Evolutionary conservation across 2,797 vertebrate species (phyloP), one percentile per base, ranked within the genome.

Genomic region (Tarsius wallacei): DNA sequence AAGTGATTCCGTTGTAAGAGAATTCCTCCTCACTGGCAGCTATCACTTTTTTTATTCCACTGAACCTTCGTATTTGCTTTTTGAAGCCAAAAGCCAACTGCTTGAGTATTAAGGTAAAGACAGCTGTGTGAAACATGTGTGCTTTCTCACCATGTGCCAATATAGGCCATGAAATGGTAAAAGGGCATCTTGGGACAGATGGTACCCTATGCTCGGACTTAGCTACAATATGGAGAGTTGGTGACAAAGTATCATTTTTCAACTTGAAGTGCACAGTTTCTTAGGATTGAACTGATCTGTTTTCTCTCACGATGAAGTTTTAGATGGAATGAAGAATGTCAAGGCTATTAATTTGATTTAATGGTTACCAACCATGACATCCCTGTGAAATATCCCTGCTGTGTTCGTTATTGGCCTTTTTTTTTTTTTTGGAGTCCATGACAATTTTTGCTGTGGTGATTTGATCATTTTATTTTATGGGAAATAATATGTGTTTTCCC

Each of bases 101-200:
- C 91, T 96, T 96, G 90, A 84, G 51, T 61, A 81, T 49, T 53
- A 97, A 97, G 78, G 91, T 64, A 97, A 90, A 87, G 82, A 96
- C 42, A 96, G 74, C 84, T 93, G n/a, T 93, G 78, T 88, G 28
- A 89, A 96, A 91, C 36, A 83, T n/a, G 70, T 90, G 8, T 49
- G 16, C 73, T 78, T 91, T 93, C 36, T 91, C n/a, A 22, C 33
- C 51, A 5, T 92, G 87, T 96, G 94, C 93, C 71, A 91, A 68
- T 24, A 77, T 19, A 95, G 70, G n/a, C 76, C 49, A 55, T 97
- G 74, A 93, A 96, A n/a, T 13, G 7, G 36, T 49, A 74, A 96
- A 96, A 74, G 24, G 31, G 26, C 91, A 4, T 91, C 95, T 68
- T 86, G 91, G 93, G 96, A 94, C 77, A 94, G 78, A 95, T 97